phyloP scores from a whole-genome alignment of 2,888 invertebrate genomes.

The Eilema sororculum region DNA sequence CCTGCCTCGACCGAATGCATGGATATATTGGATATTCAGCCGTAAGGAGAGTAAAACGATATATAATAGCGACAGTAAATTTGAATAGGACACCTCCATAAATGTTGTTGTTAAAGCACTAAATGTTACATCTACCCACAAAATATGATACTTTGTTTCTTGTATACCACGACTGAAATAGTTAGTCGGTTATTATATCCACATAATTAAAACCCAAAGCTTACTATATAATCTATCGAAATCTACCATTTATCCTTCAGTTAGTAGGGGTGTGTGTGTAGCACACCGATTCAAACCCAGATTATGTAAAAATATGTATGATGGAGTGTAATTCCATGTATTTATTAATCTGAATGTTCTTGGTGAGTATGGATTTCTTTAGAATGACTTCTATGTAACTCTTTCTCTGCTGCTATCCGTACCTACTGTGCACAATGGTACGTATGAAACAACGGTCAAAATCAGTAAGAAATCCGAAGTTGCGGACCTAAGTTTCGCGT shows the following conservation, averaged over 20 bases:
- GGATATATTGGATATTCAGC: no score
- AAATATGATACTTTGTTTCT: not conserved
- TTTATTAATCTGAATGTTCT: not conserved
- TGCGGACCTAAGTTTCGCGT: no score
- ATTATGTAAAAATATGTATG: not conserved
- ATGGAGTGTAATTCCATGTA: constrained; percentile 4
- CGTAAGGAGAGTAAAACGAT: not conserved
- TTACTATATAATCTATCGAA: not conserved
- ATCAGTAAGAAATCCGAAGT: no score
- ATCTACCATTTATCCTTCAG: not conserved
- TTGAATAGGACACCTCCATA: not conserved
- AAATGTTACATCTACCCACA: not conserved
- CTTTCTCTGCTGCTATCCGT: no score
- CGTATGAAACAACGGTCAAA: no score
- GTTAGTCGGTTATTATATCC: not conserved
- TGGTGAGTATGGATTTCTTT: not conserved
- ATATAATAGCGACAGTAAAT: not conserved
- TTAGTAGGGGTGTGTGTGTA: no score
- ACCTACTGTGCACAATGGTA: no score
- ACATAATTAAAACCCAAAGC: not conserved
- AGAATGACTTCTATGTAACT: not conserved
- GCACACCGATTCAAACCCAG: not conserved
- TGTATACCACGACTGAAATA: not conserved
- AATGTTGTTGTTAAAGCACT: not conserved
- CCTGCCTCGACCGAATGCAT: not conserved